These are phyloP conservation scores for Saturnia pavonia DNA, from an alignment of 2,888 invertebrate species.

Conservation along the genomic window DNA sequence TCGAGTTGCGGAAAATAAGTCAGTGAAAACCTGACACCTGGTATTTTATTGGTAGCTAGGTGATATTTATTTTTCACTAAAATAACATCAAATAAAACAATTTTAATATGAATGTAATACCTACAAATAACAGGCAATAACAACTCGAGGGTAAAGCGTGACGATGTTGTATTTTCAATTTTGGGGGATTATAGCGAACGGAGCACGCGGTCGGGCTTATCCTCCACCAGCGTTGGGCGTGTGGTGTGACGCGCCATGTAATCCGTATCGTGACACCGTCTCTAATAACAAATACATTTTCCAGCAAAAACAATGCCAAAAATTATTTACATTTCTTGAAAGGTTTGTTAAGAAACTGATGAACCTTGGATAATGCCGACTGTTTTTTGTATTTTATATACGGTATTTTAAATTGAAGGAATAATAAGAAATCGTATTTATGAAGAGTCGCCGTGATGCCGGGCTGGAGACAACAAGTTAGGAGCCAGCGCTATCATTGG, in stretches of 20 bases:
- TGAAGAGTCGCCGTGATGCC: too few species aligned
- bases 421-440: too few species aligned
- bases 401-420: too few species aligned
- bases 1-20: too few species aligned
- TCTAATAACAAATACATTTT: conserved; percentile 30
- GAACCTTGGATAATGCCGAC: not conserved
- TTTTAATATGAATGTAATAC: not conserved
- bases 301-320: conserved; percentile 15
- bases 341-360: conserved; percentile 4
- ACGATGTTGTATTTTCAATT: conserved; percentile 49
- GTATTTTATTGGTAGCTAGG: too few species aligned
- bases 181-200: conserved; percentile 42
- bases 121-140: conserved; percentile 15
- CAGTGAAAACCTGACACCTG: too few species aligned
- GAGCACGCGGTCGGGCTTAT: conserved; percentile 36
- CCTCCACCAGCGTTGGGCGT: conserved; percentile 34
- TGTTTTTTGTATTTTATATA: not conserved
- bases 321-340: conserved; percentile 16
- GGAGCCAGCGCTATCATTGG: too few species aligned
- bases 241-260: conserved; percentile 34
- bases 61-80: not conserved
- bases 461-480: too few species aligned
- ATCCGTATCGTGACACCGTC: conserved; percentile 34
- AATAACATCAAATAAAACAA: not conserved
- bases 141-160: conserved; percentile 24